Evolutionary conservation across 2,888 invertebrate genomes (phyloP), one percentile per base, ranked within the genome.

Genomic region (Chymomyza procnemis): DNA sequence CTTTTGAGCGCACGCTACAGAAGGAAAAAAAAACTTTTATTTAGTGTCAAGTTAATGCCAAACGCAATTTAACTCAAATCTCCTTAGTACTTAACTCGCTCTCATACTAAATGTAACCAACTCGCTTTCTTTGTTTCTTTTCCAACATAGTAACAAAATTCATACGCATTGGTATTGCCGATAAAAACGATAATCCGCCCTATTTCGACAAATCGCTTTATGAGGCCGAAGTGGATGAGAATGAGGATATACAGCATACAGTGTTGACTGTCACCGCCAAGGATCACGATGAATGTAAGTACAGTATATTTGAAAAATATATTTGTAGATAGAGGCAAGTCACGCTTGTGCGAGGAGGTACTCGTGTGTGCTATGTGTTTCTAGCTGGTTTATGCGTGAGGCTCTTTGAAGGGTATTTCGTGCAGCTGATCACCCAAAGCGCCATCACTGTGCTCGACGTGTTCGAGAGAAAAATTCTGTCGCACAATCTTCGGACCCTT

Each of bases 151-250:
- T 98, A 92, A 98, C 97, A 82, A 98, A 98, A 93, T 98, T 97
- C 93, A 98, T 98, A 92, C 97, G 98, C 86, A 98, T 99, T 92
- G 97, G 97, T 88, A 98, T 99, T 90, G 97, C 97, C 86, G 99
- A 99, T 93, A 98, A 98, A 93, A 99, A 99, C 95, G 99, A 99
- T 94, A 99, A 99, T 93, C 97, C 98, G 74, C 99, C 99, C 76
- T 97, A 97, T 92, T 99, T 99, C 93, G 97, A 97, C 93, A 98
- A 98, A 92, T 96, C 96, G 89, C 93, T 97, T 88, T 98, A 98
- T 92, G 97, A 97, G 92, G 98, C 98, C 88, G 97, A 97, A 92
- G 98, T 98, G 89, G 97, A 98, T 92, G 98, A 98, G 92, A 98
- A 98, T 94, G 97, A 98, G 92, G 97, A 98, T 90, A 97, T 97